Evolutionary conservation across 2,113 vertebrate genomes (phyloP).

Genomic region (Amphiprion ocellaris): DNA sequence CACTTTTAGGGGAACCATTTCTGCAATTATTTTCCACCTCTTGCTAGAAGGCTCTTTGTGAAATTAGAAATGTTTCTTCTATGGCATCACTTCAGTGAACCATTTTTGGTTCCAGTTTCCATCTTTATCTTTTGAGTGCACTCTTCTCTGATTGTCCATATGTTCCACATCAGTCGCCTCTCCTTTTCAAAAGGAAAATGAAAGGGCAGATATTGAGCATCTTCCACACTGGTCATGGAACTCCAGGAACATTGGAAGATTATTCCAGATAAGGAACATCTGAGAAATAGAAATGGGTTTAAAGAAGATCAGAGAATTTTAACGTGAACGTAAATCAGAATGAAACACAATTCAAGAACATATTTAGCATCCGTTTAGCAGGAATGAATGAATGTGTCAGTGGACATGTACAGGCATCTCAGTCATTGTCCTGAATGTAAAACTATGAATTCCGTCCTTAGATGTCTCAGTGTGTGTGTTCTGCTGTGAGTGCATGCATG

Average conservation of each 20-base stretch:
- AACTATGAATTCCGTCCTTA: constrained; percentile 16
- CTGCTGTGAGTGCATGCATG: not conserved
- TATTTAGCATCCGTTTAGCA: not conserved
- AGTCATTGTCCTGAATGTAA: not conserved
- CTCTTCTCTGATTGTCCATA: not conserved
- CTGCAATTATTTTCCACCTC: no score
- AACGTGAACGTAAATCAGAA: not conserved
- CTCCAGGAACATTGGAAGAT: not conserved
- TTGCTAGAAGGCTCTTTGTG: no score
- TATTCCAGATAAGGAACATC: not conserved
- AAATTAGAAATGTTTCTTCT: no score
- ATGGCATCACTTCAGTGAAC: no score
- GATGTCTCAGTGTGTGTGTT: constrained; percentile 11
- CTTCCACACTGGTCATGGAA: not conserved
- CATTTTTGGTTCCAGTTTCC: no score
- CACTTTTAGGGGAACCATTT: no score
- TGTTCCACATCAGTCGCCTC: not conserved
- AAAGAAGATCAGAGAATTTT: not conserved
- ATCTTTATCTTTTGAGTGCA: no score
- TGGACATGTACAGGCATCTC: not conserved
- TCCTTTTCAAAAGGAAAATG: not conserved
- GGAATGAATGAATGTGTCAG: not conserved
- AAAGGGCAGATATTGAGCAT: not conserved
- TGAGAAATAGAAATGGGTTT: not conserved
- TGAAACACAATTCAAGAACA: not conserved